Evolutionary conservation across 2,113 vertebrate species (phyloP), one percentile per base, ranked within the genome.

Genomic region (Chamaetylas fuelleborni): DNA sequence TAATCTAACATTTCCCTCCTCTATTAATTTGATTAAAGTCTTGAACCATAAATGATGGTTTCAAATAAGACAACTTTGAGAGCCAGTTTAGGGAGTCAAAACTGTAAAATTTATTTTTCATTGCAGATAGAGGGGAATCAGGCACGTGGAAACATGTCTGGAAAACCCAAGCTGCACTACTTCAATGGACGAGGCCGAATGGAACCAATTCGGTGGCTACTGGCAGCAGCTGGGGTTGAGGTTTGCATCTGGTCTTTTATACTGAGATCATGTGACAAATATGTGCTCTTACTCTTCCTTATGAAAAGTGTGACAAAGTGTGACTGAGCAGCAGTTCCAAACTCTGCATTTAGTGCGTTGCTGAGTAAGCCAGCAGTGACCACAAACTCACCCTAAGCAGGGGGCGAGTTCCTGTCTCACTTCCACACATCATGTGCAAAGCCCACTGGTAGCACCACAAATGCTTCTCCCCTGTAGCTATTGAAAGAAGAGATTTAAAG

Each of bases 201-300:
- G 98, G 98, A 99, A 92, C 33, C 98, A 6, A 94, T 98, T 47
- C 97, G 97, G 17, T 99, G 98, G 98, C 97, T 99, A 4, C 40
- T 99, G 66, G 94, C 98, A 8, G 95, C 96, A 23, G 98, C 98
- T 5, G 97, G 96, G 2, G 96, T 98, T 12, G 98, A 99, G 96
- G 98, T 99, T 71, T 67, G 94, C 16, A 15, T 76, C 22, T 86
- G 12, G 1, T 60, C 54, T 51, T 50, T 81, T 16, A 8, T 57
- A 48, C 34, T 43, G 58, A 23, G 4, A 65, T 20, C 47, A 47
- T 43, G 24, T 20, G 40, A 36, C 42, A 79, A 57, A 61, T 48
- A 6, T 0, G 31, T 40, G 28, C 43, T 80, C 86, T 43, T 45
- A 22, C 14, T 56, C 18, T 79, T 91, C 43, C 43, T 31, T 29